Evolutionary conservation across 2,888 invertebrate species (phyloP), one percentile per base, ranked within the genome.

Genomic region (Acanthosepion lycidas): DNA sequence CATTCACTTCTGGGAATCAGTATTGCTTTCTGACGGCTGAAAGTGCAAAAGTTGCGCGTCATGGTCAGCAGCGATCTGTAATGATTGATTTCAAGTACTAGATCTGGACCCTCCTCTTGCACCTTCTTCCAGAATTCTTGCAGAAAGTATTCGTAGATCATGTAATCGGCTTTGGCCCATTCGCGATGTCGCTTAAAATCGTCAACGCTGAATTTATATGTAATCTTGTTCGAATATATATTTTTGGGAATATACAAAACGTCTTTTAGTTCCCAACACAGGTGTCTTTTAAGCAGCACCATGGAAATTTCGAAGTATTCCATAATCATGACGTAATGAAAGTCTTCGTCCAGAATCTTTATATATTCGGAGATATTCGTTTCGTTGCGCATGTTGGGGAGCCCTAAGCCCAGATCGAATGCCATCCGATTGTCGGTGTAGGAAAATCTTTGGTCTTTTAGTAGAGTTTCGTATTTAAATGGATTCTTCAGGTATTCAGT

Each of bases 231-330:
- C 15, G 49, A 49, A 93, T 28, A 18, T 93, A 93, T 53, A 28
- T 94, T 94, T 55, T 96, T 96, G 26, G 95, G 95, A 28, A 96
- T 53, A 95, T 96, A 96, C 28, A 97, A 64, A 6, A 97, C 96
- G 94, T 97, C 97, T 91, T 96, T 95, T 1, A 96, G 95, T 12
- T 92, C 95, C 97, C 97, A 97, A 94, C 97, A 96, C 94, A 97
- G 95, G 28, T 95, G 92, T 55, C 97, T 95, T 94, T 96, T 96
- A 12, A 97, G 95, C 28, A 97, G 95, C 91, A 97, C 95, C 93
- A 97, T 95, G 6, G 97, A 97, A 94, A 97, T 97, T 95, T 97
- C 96, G 94, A 97, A 97, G 94, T 96, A 96, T 94, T 97, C 97
- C 49, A 95, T 95, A 3, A 97, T 96, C 96, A 97, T 95, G 12